Evolutionary conservation across 2,797 vertebrate species (phyloP), one percentile per base, ranked within the genome.

Genomic region (Pantherophis alleghaniensis): DNA sequence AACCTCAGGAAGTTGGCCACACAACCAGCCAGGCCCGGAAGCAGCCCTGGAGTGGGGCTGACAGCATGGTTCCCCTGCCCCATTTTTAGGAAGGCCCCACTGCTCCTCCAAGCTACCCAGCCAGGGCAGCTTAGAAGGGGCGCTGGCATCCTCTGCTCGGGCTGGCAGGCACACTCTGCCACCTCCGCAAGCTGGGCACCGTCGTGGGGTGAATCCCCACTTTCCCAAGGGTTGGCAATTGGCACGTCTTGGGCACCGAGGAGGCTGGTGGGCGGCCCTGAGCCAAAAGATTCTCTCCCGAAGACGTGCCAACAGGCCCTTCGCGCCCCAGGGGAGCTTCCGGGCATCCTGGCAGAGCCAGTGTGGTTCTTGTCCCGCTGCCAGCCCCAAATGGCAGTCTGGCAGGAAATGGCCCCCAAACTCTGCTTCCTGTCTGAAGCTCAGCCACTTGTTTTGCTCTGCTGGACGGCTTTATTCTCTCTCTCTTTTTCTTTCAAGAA

Each of bases 371-470:
- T 12, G 92, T 37, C 61, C 66, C 1, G 14, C 28, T 55, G 57
- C 57, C 93, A 79, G 22, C 55, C 2, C 86, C 60, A 61, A 79
- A 88, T 91, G 92, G 61, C 66, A 5, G 16, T 4, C 26, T 14
- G 5, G 24, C 59, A 89, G 93, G 93, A 89, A 86, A 79, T 24
- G 4, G 69, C 87, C 24, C 18, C 57, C 69, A n/a, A 66, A 32
- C 90, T 88, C 87, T 24, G 32, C 87, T 89, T 91, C 93, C 93
- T 51, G 69, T 89, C 93, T 93, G 87, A 56, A 91, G n/a, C 47
- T 1, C 57, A n/a, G 90, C 56, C 42, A 2, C 90, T 91, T 89
- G 69, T 89, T 91, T 66, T 93, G 42, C 86, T 89, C n/a, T 14
- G 5, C 32, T 86, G 90, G 24, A 32, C 61, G 56, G 14, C 56